Evolutionary conservation across 2,888 invertebrate species (phyloP), one percentile per base, ranked within the genome.

Genomic region (Lasiommata megera): DNA sequence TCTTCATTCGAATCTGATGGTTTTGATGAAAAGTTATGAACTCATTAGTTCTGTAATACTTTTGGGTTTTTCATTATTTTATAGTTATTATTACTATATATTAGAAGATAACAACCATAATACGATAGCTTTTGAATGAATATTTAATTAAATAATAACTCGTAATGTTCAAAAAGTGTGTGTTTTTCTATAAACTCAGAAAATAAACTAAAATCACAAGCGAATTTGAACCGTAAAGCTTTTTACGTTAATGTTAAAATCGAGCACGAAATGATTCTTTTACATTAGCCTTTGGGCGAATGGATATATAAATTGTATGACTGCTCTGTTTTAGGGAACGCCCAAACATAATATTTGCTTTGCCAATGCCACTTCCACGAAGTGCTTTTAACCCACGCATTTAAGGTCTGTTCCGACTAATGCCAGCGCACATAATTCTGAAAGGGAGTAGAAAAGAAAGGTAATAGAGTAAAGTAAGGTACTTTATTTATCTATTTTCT

Each of bases 291-390:
- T 12, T 23, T 47, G 18, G 36, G 40, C 17, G n/a, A 50, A 37
- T 16, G 8, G 37, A 11, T 44, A 53, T 51, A 41, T 55, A 54
- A 54, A 52, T 46, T 54, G 53, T 54, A 48, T 52, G 56, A 51
- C 37, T 54, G 34, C 43, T 28, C 46, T 46, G 44, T 52, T 61
- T 58, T 59, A 55, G 54, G 46, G 54, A 52, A 36, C 58, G 44
- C 52, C 59, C 58, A 62, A 63, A 57, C 60, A 61, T 59, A 64
- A 67, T 64, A 66, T 67, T 67, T 67, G 57, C 43, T 64, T 60
- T 57, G 50, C 50, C 55, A 58, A 48, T 60, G 60, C 58, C 62
- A 56, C 60, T 61, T 54, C 44, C 52, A 40, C 58, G 54, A 46
- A 59, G 53, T 53, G 58, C 63, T 58, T 64, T 64, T 58, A 52